phyloP scores from a whole-genome alignment of 2,113 vertebrate species.

The Eira barbara region DNA sequence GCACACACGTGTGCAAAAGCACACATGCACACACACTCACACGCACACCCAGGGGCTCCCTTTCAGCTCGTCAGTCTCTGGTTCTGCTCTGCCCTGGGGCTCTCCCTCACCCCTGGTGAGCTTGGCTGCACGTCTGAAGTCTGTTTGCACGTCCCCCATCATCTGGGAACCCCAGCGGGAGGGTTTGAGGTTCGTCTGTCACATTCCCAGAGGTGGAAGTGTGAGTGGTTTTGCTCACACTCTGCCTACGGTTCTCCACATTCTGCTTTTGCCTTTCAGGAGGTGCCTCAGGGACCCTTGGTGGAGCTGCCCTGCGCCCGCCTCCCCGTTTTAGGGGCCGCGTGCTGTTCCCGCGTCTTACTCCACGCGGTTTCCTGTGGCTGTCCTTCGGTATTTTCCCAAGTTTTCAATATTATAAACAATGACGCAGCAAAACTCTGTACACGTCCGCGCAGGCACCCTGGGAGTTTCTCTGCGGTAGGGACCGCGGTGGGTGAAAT shows the following conservation, averaged over 20 bases:
- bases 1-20: not conserved
- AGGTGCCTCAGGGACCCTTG: no score
- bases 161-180: not conserved
- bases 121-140: not conserved
- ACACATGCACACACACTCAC: accelerated
- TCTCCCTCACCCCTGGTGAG: not conserved
- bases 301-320: accelerated
- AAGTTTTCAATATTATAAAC: not conserved
- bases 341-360: accelerated
- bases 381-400: not conserved
- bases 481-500: not conserved
- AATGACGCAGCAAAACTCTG: no score
- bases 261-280: not conserved
- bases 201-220: not conserved
- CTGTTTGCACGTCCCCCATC: not conserved
- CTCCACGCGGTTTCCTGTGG: not conserved
- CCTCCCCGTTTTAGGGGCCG: not conserved
- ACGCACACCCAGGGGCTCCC: not conserved
- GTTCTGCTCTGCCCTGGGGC: not conserved
- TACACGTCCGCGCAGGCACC: accelerated
- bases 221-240: not conserved
- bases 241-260: not conserved
- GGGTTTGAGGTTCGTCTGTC: not conserved
- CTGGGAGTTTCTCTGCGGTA: not conserved
- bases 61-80: not conserved